These are phyloP conservation scores for Oryzias curvinotus DNA, from an alignment of 2,113 vertebrate species.

Conservation along the genomic window DNA sequence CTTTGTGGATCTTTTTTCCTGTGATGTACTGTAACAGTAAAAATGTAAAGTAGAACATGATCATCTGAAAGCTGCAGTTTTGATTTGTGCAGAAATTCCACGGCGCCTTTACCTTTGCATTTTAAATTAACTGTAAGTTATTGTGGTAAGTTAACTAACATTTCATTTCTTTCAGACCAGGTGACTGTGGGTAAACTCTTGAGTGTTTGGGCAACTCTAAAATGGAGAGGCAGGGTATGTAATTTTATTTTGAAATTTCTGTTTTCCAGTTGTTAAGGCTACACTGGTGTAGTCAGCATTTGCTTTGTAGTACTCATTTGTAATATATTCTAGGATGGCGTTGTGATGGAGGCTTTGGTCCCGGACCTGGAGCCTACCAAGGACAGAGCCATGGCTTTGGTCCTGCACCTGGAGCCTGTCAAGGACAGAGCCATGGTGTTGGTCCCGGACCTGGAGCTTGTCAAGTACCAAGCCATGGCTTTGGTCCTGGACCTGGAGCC, in stretches of 20 bases:
- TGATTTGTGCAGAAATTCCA: background rate
- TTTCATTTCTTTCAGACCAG: background rate
- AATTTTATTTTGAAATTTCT: background rate
- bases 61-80: background rate
- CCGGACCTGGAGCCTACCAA: background rate
- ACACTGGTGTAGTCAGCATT: background rate
- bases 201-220: constrained; percentile 10
- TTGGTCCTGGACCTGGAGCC: background rate
- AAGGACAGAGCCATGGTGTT: background rate
- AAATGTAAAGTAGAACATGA: background rate
- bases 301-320: background rate
- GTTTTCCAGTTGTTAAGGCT: background rate
- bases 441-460: background rate
- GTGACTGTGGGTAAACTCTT: background rate
- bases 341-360: background rate
- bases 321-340: constrained; percentile 4
- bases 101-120: background rate
- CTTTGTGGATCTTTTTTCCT: background rate
- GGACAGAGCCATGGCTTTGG: background rate
- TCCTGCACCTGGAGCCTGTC: background rate
- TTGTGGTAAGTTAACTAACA: background rate
- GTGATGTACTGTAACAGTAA: background rate
- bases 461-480: background rate
- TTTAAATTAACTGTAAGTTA: background rate
- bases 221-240: constrained; percentile 42